Conservation (phyloP, 2,113 vertebrate genomes). For the Pipra filicauda region DNA sequence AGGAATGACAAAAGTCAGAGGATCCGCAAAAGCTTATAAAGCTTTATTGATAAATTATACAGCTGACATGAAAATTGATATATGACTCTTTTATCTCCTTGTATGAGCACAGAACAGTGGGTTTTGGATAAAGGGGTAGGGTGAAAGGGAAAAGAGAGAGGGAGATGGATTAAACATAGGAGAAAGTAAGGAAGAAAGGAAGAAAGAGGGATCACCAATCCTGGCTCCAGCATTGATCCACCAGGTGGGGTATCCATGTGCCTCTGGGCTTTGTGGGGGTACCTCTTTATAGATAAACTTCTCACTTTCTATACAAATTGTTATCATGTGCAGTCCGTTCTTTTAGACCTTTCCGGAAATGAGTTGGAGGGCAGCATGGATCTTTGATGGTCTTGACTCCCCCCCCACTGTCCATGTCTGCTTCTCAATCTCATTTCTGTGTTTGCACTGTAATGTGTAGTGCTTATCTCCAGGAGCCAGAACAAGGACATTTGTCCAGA, state of each 20-base stretch:
- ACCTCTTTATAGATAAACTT: not conserved
- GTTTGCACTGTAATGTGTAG: not conserved
- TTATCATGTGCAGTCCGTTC: not conserved
- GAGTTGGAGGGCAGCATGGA: not conserved
- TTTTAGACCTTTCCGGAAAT: not conserved
- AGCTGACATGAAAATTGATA: fast-evolving
- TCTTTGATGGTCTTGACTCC: not conserved
- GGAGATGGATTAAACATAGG: not conserved
- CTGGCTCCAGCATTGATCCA: not conserved
- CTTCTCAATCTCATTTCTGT: not conserved
- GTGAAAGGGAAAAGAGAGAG: not conserved
- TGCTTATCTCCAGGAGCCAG: not conserved
- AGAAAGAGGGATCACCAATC: not conserved
- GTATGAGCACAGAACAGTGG: fast-evolving
- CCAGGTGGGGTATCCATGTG: not conserved
- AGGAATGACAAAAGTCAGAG: not conserved
- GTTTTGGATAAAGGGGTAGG: not conserved
- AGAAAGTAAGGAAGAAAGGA: not conserved
- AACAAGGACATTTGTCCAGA: not conserved
- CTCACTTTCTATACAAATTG: not conserved
- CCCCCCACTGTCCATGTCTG: fast-evolving
- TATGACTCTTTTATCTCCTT: not conserved
- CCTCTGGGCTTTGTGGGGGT: not conserved
- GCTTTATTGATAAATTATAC: not conserved
- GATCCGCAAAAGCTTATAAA: not conserved